Evolutionary conservation across 2,888 invertebrate genomes (phyloP).

Genomic region (Drosophila planitibia): DNA sequence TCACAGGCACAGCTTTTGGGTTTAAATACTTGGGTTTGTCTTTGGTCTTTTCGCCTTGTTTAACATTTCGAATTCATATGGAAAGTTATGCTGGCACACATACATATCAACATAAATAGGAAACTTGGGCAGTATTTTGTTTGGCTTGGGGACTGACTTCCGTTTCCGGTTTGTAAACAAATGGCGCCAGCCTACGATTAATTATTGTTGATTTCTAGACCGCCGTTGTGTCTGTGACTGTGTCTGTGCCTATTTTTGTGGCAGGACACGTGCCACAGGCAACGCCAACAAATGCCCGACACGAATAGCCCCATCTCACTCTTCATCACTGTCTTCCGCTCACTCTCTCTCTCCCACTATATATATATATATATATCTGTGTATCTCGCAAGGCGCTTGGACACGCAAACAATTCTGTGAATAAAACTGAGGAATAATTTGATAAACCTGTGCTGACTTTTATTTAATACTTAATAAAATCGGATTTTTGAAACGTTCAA

Average conservation of each 20-base stretch:
- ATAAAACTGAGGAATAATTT: slow-evolving; percentile 46
- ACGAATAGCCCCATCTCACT: slow-evolving; percentile 3
- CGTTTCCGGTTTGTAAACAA: slow-evolving; percentile 76
- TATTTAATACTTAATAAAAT: slow-evolving; percentile 10
- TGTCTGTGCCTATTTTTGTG: slow-evolving; percentile 20
- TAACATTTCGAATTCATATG: slow-evolving; percentile 61
- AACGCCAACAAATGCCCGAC: slow-evolving; percentile 19
- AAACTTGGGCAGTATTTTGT: slow-evolving; percentile 33
- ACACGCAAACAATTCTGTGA: slow-evolving; percentile 27
- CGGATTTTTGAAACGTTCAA: neutral
- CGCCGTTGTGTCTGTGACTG: slow-evolving; percentile 12
- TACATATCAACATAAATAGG: slow-evolving; percentile 1
- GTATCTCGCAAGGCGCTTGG: slow-evolving; percentile 3
- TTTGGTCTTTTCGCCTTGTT: slow-evolving; percentile 36
- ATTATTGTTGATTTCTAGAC: slow-evolving; percentile 71
- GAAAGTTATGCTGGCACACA: slow-evolving; percentile 22
- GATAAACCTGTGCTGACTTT: slow-evolving; percentile 19
- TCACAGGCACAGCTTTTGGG: slow-evolving; percentile 7
- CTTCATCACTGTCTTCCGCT: neutral
- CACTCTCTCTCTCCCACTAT: neutral
- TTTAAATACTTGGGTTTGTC: slow-evolving; percentile 30
- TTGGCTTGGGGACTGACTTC: slow-evolving; percentile 69
- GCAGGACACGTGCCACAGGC: slow-evolving; percentile 53
- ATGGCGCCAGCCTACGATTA: slow-evolving; percentile 75
- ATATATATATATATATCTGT: neutral